A percentile compares a stretch with the other conserved stretches of the same genome.
phyloP scores from a whole-genome alignment of 2,797 vertebrate genomes.

The Hozukius guyotensis region DNA sequence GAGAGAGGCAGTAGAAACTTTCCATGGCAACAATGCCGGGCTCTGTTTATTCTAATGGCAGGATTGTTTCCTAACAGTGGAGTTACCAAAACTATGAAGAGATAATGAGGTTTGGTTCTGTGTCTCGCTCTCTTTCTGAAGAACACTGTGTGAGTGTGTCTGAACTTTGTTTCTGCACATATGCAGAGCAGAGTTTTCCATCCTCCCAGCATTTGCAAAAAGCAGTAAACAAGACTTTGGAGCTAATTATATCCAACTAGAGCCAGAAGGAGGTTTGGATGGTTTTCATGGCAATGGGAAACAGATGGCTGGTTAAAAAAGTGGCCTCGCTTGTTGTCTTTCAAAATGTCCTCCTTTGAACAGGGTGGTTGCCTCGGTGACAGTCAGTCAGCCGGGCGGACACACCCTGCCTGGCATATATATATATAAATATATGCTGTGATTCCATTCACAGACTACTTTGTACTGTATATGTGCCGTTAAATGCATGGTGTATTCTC shows the following conservation, averaged over 20 bases:
- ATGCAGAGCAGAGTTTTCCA: slow-evolving; percentile 47
- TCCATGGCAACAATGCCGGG: slow-evolving; percentile 57
- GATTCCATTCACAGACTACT: too few species aligned
- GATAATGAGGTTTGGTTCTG: slow-evolving; percentile 36
- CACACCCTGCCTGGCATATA: slow-evolving; percentile 43
- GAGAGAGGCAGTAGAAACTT: slow-evolving; percentile 47
- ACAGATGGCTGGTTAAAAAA: slow-evolving; percentile 58
- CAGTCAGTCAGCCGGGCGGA: slow-evolving; percentile 16
- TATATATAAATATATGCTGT: too few species aligned
- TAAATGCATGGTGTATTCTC: too few species aligned
- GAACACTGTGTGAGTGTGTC: background rate
- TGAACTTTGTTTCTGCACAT: slow-evolving; percentile 20
- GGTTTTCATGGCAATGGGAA: slow-evolving; percentile 50
- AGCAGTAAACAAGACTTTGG: slow-evolving; percentile 46
- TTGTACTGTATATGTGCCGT: too few species aligned
- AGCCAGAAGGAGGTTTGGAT: slow-evolving; percentile 37
- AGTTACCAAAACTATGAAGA: slow-evolving; percentile 46
- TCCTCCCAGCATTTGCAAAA: slow-evolving; percentile 1
- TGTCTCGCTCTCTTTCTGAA: background rate
- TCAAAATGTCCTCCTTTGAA: slow-evolving; percentile 33
- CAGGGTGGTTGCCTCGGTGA: slow-evolving; percentile 16
- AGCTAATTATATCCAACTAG: slow-evolving; percentile 52
- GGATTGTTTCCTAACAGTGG: slow-evolving; percentile 24
- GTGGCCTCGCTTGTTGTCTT: slow-evolving; percentile 7
- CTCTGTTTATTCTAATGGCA: slow-evolving; percentile 45